Evolutionary conservation across 2,113 vertebrate species (phyloP).

Genomic region (Aspiorhynchus laticeps): DNA sequence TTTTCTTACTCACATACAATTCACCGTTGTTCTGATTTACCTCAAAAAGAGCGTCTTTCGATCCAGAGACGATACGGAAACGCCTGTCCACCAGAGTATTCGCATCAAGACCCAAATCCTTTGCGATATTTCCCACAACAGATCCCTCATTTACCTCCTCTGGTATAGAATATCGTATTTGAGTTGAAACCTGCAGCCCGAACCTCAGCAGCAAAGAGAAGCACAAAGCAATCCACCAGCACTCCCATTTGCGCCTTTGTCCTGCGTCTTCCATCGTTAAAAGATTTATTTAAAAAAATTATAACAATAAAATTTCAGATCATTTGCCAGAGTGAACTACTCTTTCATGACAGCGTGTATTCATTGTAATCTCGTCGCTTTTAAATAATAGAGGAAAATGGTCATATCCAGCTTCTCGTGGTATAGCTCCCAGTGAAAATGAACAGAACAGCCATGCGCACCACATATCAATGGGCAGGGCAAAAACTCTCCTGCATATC

Average conservation of each 20-base stretch:
- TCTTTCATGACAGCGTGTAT: too few species aligned
- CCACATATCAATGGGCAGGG: too few species aligned
- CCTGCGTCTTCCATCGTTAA: neutral
- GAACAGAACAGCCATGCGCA: too few species aligned
- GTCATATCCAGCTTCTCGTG: too few species aligned
- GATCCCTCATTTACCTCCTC: conserved; percentile 67
- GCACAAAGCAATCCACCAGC: conserved; percentile 19
- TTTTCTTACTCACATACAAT: conserved; percentile 61
- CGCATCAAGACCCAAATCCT: conserved; percentile 63
- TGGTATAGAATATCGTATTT: conserved; percentile 56
- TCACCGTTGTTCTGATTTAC: conserved; percentile 66
- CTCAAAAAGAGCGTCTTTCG: conserved; percentile 63
- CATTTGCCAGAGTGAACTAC: too few species aligned
- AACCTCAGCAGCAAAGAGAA: conserved; percentile 8
- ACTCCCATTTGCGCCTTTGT: conserved; percentile 21
- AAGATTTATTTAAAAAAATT: neutral
- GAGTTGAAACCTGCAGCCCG: conserved; percentile 8
- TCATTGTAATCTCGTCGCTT: too few species aligned
- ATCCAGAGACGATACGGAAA: conserved; percentile 57
- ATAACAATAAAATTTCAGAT: too few species aligned
- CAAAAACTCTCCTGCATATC: neutral
- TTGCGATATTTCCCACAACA: conserved; percentile 65
- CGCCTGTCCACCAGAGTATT: conserved; percentile 55
- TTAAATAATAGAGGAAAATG: too few species aligned
- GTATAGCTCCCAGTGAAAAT: too few species aligned